These are phyloP conservation scores for Phylloscopus whistleri DNA, from an alignment of 2,113 vertebrate species.

Conservation along the genomic window DNA sequence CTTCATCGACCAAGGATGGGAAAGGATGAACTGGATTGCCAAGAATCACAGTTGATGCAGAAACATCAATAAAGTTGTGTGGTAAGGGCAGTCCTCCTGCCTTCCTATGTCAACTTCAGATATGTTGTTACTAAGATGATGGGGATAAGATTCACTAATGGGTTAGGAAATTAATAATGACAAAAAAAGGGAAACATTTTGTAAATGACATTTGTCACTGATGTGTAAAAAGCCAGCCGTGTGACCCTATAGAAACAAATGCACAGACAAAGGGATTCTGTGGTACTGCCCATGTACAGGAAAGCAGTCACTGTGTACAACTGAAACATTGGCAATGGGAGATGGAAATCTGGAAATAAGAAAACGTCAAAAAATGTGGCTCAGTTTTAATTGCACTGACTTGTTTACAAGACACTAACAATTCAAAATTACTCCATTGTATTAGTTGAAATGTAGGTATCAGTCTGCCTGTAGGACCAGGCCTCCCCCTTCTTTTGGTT, in stretches of 20 bases:
- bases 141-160: neutral
- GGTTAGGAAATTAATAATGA: neutral
- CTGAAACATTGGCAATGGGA: neutral
- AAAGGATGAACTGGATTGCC: neutral
- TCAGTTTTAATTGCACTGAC: neutral
- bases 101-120: neutral
- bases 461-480: neutral
- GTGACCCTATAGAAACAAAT: neutral
- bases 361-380: neutral
- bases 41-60: slow-evolving; percentile 35
- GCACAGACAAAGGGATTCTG: neutral
- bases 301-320: neutral
- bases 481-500: neutral
- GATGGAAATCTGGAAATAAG: neutral
- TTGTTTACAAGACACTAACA: neutral
- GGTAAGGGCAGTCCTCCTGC: neutral
- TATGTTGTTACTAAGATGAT: neutral
- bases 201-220: neutral
- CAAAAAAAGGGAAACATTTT: neutral
- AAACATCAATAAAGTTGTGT: slow-evolving; percentile 8
- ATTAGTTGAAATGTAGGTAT: neutral
- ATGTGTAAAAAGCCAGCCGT: neutral
- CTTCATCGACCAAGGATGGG: neutral
- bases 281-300: neutral
- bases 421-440: neutral